These are phyloP conservation scores for Paramormyrops kingsleyae DNA, from an alignment of 2,113 vertebrate species.

Conservation along the genomic window DNA sequence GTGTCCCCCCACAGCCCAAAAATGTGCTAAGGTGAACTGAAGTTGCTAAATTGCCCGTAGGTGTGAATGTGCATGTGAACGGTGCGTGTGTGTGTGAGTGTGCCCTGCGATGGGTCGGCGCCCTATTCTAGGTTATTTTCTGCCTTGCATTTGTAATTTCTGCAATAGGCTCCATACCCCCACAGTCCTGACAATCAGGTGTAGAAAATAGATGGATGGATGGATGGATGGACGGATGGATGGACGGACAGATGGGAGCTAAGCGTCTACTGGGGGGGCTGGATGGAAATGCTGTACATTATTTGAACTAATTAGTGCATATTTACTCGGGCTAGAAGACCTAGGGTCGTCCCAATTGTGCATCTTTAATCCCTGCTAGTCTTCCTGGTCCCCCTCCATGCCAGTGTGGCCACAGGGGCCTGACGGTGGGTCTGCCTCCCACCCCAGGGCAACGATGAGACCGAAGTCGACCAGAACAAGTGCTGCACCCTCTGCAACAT, in stretches of 20 bases:
- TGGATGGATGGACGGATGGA: not conserved
- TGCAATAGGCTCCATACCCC: not conserved
- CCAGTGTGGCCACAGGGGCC: not conserved
- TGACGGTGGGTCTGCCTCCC: slow-evolving; percentile 2
- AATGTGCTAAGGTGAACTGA: not conserved
- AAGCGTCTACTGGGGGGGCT: not conserved
- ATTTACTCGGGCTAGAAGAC: not conserved
- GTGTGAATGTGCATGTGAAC: not conserved
- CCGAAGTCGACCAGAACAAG: slow-evolving; percentile 73
- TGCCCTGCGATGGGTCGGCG: not conserved
- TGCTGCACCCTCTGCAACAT: slow-evolving; percentile 76
- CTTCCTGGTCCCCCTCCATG: not conserved
- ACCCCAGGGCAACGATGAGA: slow-evolving; percentile 66
- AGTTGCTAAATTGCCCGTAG: not conserved
- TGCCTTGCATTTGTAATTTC: not conserved
- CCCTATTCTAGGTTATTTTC: not conserved
- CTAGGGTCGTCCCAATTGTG: not conserved
- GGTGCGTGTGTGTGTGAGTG: not conserved
- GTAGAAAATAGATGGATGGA: not conserved
- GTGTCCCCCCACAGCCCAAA: not conserved
- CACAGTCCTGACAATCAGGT: not conserved
- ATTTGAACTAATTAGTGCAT: not conserved
- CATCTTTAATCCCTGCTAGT: not conserved
- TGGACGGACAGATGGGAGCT: not conserved
- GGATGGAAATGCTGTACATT: not conserved